These are phyloP conservation scores for Chrysolina haemoptera DNA, from an alignment of 2,888 invertebrate species.

Conservation along the genomic window DNA sequence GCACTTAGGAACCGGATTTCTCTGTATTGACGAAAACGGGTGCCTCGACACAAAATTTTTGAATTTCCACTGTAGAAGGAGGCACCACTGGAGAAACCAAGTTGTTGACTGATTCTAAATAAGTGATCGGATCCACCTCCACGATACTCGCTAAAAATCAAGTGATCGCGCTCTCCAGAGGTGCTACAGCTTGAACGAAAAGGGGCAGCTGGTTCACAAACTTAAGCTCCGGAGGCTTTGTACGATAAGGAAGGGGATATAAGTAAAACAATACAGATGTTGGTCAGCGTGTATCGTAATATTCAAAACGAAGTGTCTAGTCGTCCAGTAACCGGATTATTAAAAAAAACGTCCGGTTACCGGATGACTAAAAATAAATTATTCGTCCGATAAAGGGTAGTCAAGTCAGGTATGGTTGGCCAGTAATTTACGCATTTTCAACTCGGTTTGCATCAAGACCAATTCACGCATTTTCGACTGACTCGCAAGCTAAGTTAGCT, in stretches of 20 bases:
- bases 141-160: background rate
- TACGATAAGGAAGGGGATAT: conserved; percentile 29
- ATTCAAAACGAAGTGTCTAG: no score
- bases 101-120: background rate
- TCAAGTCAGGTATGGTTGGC: no score
- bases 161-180: conserved; percentile 26
- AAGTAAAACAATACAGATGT: background rate
- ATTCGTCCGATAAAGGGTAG: no score
- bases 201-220: conserved; percentile 27
- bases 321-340: no score
- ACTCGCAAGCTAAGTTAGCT: no score
- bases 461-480: no score
- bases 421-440: no score
- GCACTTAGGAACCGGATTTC: conserved; percentile 70
- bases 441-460: no score
- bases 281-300: no score
- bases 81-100: conserved; percentile 7
- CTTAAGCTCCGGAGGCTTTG: conserved; percentile 12
- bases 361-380: no score
- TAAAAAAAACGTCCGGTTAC: no score
- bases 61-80: conserved; percentile 28
- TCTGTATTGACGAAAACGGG: conserved; percentile 72
- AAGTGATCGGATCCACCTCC: background rate
- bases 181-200: conserved; percentile 29
- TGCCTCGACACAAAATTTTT: conserved; percentile 56